A percentile compares a stretch with the other conserved stretches of the same genome.
Conservation (phyloP, 1,140 invertebrate species). For the Chrysomallon squamiferum region DNA sequence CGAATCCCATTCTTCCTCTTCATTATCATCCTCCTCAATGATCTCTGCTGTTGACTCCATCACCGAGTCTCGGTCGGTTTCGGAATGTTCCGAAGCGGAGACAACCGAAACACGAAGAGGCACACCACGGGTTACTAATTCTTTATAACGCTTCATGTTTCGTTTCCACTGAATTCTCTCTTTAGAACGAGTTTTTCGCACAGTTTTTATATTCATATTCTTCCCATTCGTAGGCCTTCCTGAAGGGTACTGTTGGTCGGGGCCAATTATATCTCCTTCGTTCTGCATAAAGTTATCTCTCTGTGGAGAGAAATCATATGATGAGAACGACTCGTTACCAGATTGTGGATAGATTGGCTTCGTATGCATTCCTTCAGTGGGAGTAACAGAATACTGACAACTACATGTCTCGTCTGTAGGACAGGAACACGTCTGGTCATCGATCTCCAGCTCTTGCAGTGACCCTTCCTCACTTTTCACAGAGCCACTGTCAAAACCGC, state of each 20-base stretch:
- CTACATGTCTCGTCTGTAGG: slow-evolving; percentile 22
- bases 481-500: slow-evolving; percentile 53
- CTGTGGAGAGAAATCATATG: slow-evolving; percentile 14
- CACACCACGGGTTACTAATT: slow-evolving; percentile 48
- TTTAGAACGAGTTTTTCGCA: too few relatives aligned
- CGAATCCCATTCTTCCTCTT: slow-evolving; percentile 14
- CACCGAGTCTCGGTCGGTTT: neutral
- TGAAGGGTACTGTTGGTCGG: slow-evolving; percentile 19
- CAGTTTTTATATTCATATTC: too few relatives aligned
- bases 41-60: slow-evolving; percentile 22
- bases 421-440: slow-evolving; percentile 20
- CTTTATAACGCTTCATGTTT: slow-evolving; percentile 32
- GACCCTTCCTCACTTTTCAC: slow-evolving; percentile 43
- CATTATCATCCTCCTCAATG: slow-evolving; percentile 18
- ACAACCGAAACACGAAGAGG: slow-evolving; percentile 47
- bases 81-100: slow-evolving; percentile 18
- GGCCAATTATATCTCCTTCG: slow-evolving; percentile 7
- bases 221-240: too few relatives aligned
- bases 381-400: slow-evolving; percentile 23
- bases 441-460: slow-evolving; percentile 12
- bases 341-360: slow-evolving; percentile 19
- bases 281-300: neutral
- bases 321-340: slow-evolving; percentile 29
- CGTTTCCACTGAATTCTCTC: too few relatives aligned
- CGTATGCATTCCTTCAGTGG: slow-evolving; percentile 12